These are phyloP conservation scores for Brevipalpus yothersi DNA, from an alignment of 1,140 invertebrate genomes.

Conservation along the genomic window DNA sequence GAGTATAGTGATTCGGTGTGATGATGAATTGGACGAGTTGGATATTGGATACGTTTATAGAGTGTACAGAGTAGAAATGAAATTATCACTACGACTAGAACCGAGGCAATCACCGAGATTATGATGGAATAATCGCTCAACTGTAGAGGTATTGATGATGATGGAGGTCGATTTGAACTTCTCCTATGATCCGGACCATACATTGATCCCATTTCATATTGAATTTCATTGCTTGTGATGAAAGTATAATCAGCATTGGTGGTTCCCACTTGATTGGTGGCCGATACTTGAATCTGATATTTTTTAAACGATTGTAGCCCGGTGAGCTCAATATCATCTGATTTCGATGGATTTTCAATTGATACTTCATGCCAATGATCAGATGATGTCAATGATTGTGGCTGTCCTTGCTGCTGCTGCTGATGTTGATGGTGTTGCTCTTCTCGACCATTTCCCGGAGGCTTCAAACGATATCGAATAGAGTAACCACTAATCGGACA, in stretches of 20 bases:
- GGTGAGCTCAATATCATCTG: background rate
- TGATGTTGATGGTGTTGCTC: background rate
- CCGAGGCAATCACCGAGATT: background rate
- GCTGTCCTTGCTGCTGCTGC: background rate
- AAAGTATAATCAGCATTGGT: background rate
- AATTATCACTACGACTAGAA: background rate
- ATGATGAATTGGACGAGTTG: too few relatives aligned
- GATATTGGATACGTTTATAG: too few relatives aligned
- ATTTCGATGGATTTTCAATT: background rate
- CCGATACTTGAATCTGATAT: background rate
- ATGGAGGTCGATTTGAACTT: background rate
- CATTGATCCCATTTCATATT: background rate
- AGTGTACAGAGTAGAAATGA: too few relatives aligned
- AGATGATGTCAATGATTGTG: background rate
- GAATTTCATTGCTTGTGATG: background rate
- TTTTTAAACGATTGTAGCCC: background rate
- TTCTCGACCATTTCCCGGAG: background rate
- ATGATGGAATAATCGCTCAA: background rate
- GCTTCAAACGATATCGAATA: background rate
- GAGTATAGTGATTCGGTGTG: too few relatives aligned
- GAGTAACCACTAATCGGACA: slow-evolving; percentile 33
- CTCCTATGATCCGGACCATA: background rate
- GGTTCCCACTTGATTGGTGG: background rate
- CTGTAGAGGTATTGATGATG: background rate
- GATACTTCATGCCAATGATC: background rate